Conservation (phyloP, 2,113 vertebrate species). For the Alaudala cheleensis region DNA sequence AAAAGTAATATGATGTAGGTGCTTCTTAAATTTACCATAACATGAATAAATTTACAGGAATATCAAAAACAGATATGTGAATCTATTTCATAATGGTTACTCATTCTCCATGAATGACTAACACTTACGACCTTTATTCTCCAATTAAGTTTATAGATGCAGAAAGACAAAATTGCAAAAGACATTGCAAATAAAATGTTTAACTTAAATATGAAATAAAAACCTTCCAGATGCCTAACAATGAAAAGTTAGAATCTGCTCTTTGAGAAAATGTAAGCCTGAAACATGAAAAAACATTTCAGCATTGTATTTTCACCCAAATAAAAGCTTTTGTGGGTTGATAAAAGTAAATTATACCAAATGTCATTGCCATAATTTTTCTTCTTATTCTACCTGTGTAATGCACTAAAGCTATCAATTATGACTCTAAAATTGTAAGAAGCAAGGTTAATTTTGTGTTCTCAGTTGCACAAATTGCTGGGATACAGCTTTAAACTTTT, state of each 20-base stretch:
- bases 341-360: background rate
- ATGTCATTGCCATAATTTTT: background rate
- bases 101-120: background rate
- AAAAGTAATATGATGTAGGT: background rate
- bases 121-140: background rate
- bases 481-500: slow-evolving; percentile 22
- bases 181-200: background rate
- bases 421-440: background rate
- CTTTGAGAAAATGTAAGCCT: background rate
- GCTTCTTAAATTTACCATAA: slow-evolving; percentile 10
- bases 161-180: background rate
- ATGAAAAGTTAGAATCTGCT: background rate
- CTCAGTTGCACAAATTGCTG: slow-evolving; percentile 11
- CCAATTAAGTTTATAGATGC: background rate
- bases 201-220: background rate
- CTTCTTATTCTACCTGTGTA: background rate
- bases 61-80: background rate
- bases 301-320: background rate
- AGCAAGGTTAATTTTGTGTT: slow-evolving; percentile 8
- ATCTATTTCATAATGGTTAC: background rate
- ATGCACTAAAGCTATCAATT: slow-evolving; percentile 41
- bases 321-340: background rate
- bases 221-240: background rate
- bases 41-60: background rate
- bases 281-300: background rate